A percentile compares a stretch with the other conserved stretches of the same genome.
Evolutionary conservation across 2,113 vertebrate species (phyloP).

Genomic region (Osmerus eperlanus): DNA sequence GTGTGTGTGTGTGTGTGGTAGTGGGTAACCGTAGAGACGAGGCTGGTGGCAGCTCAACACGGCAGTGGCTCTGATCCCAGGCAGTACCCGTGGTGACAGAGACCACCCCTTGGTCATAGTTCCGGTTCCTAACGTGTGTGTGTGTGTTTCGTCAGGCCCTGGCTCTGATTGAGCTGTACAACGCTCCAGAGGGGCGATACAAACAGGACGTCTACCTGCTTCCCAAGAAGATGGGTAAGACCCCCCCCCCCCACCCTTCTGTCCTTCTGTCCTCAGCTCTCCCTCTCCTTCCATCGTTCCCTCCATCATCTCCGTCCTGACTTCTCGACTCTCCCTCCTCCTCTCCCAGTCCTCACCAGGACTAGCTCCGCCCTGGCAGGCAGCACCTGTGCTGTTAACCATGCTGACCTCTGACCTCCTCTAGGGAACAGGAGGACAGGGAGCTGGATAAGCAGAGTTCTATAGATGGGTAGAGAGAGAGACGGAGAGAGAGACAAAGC

Average conservation of each 20-base stretch:
- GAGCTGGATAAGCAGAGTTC: neutral
- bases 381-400: neutral
- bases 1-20: slow-evolving; percentile 14
- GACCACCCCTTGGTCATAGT: slow-evolving; percentile 30
- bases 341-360: neutral
- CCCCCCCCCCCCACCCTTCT: neutral
- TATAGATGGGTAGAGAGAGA: neutral
- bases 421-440: too few species aligned
- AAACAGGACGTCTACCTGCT: slow-evolving; percentile 94
- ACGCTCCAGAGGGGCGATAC: slow-evolving; percentile 92
- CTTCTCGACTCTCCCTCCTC: neutral
- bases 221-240: slow-evolving; percentile 96
- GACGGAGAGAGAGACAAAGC: slow-evolving; percentile 8
- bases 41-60: neutral
- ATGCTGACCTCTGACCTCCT: neutral
- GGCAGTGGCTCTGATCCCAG: neutral
- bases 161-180: slow-evolving; percentile 94
- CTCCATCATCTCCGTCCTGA: neutral
- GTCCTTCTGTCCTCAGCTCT: neutral
- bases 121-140: slow-evolving; percentile 7
- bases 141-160: slow-evolving; percentile 74
- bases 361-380: neutral
- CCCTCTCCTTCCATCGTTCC: neutral
- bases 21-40: neutral
- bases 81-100: neutral